These are phyloP conservation scores for Sterna hirundo DNA, from an alignment of 2,113 vertebrate species.

Conservation along the genomic window DNA sequence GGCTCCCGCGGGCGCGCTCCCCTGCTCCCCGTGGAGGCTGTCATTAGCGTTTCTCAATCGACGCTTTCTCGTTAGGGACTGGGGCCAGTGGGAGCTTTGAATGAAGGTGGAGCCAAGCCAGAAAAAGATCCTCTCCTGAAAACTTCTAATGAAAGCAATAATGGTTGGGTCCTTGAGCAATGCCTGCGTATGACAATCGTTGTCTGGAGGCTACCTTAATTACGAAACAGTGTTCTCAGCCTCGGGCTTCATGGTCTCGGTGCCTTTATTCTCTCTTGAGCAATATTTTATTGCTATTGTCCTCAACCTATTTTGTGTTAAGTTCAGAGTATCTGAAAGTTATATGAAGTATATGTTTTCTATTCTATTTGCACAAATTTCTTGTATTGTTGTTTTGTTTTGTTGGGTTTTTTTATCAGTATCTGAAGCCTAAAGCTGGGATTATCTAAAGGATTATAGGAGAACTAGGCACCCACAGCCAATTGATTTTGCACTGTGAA, in stretches of 20 bases:
- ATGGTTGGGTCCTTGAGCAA: constrained; percentile 57
- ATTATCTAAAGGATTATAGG: constrained; percentile 53
- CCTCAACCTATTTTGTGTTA: neutral
- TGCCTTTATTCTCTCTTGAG: constrained; percentile 55
- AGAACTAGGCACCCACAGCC: constrained; percentile 53
- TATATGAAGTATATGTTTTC: neutral
- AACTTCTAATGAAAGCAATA: constrained; percentile 51
- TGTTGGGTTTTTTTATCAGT: neutral
- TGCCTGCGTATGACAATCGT: neutral
- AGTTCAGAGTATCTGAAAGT: constrained; percentile 21
- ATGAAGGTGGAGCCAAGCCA: constrained; percentile 42
- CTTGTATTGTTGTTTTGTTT: neutral
- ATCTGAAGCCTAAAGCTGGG: constrained; percentile 40
- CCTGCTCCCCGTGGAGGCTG: neutral
- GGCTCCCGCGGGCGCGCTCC: neutral
- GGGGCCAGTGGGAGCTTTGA: constrained; percentile 32
- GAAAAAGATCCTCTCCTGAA: constrained; percentile 42
- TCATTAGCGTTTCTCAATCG: constrained; percentile 48
- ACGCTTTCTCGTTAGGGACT: neutral
- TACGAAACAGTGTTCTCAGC: constrained; percentile 48
- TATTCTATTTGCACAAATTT: neutral
- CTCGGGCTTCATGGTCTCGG: neutral
- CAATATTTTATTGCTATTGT: constrained; percentile 57
- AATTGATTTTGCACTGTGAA: constrained; percentile 46
- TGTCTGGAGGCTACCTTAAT: constrained; percentile 67